phyloP scores from a whole-genome alignment of 2,113 vertebrate genomes.

The Ascaphus truei region DNA sequence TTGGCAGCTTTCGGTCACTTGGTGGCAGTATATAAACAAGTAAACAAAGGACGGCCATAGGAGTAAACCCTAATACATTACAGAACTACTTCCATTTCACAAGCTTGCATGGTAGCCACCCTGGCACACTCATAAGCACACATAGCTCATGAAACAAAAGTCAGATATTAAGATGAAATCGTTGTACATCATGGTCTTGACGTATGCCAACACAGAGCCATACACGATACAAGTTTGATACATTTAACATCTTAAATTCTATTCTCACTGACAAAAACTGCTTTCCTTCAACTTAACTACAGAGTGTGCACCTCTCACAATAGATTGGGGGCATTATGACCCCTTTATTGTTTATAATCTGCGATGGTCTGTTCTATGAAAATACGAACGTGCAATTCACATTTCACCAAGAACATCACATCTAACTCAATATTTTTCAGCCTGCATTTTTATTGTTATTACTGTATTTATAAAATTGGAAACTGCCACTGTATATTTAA shows the following conservation, averaged over 20 bases:
- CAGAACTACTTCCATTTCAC: background rate
- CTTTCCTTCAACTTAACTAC: no score
- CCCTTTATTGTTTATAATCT: background rate
- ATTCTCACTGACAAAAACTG: no score
- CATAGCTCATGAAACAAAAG: background rate
- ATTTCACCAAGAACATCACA: background rate
- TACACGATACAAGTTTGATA: no score
- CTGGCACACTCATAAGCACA: background rate
- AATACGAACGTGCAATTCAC: background rate
- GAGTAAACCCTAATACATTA: background rate
- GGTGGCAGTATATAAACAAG: conserved; percentile 71
- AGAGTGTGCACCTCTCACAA: no score
- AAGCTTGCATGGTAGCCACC: background rate
- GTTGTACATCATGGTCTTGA: background rate
- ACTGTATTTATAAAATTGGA: conserved; percentile 26
- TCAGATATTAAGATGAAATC: background rate
- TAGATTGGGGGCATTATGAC: no score
- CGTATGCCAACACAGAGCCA: background rate
- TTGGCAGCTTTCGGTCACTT: conserved; percentile 63
- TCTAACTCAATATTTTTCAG: conserved; percentile 15
- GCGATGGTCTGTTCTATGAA: background rate
- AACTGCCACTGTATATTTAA: conserved; percentile 23
- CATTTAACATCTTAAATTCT: no score
- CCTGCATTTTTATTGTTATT: conserved; percentile 22
- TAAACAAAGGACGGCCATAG: conserved; percentile 44